Evolutionary conservation across 2,113 vertebrate genomes (phyloP), one percentile per base, ranked within the genome.

Genomic region (Toxostoma redivivum): DNA sequence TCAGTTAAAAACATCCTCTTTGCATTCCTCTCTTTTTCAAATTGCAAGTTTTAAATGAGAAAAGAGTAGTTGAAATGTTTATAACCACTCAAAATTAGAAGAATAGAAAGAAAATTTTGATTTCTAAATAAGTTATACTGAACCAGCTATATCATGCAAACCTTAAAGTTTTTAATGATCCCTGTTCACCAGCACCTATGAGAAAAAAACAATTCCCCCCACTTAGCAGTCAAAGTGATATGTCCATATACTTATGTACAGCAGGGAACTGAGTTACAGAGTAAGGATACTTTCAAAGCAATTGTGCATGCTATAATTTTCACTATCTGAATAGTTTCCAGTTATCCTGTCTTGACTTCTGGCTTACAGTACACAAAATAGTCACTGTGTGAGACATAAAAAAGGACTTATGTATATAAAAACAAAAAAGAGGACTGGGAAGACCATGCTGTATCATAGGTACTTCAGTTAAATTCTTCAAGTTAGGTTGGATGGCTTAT

Each of bases 1-100:
- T 81, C 4, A 2, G 61, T 64, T 47, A 37, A 58, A 16, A 78
- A n/a, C 0, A 0, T 38, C 11, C 7, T 37, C 4, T 33, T 58
- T 62, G 6, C 15, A 64, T 56, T 78, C 17, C 12, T 70, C 12
- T 18, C 8, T 20, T 69, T 77, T 78, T 31, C 67, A 47, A 73
- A 58, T 3, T 38, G 5, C 22, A 70, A 62, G 13, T 1, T 66
- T 12, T 79, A 47, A 86, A 74, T 38, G 7, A 74, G 45, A 61
- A 77, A 70, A 51, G 1, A 5, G 12, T 20, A 45, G 9, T 13
- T 66, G 28, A 81, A 91, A 61, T 14, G 15, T 69, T 83, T 57
- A 27, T 72, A 70, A 20, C 14, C 14, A 8, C 5, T 3, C 4
- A 37, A 82, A 81, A 84, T 37, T 1, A 77, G 51, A 71, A 67